phyloP scores from a whole-genome alignment of 2,113 vertebrate genomes.

The Picathartes gymnocephalus region DNA sequence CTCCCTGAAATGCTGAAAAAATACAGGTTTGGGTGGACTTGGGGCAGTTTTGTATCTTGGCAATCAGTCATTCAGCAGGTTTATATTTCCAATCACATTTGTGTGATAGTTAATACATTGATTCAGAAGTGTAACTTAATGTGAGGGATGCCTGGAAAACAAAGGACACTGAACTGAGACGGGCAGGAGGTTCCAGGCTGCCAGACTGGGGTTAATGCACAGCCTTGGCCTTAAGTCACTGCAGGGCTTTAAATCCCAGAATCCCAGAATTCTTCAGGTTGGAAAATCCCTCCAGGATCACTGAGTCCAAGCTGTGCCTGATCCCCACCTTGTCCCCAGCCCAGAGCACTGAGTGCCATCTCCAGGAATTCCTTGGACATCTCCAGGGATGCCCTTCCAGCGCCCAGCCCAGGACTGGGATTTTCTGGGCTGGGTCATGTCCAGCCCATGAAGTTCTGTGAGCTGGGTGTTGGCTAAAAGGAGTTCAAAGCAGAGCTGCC shows the following conservation, averaged over 20 bases:
- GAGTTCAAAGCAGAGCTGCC: not conserved
- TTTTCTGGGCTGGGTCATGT: not conserved
- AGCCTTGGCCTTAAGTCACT: accelerated
- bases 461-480: not conserved
- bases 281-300: not conserved
- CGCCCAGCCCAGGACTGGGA: not conserved
- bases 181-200: not conserved
- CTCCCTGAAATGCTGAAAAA: not conserved
- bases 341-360: not conserved
- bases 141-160: not conserved
- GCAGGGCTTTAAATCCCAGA: not conserved
- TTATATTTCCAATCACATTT: accelerated
- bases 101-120: accelerated
- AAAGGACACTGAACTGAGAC: not conserved
- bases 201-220: not conserved
- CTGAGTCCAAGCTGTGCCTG: accelerated
- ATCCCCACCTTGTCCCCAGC: not conserved
- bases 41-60: not conserved
- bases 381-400: not conserved
- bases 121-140: accelerated
- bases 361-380: not conserved
- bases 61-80: accelerated
- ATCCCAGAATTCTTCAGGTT: not conserved
- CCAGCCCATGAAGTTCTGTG: not conserved
- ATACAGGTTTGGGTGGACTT: accelerated